These are phyloP conservation scores for Nannoperca obscura DNA, from an alignment of 2,797 vertebrate species.

Conservation along the genomic window DNA sequence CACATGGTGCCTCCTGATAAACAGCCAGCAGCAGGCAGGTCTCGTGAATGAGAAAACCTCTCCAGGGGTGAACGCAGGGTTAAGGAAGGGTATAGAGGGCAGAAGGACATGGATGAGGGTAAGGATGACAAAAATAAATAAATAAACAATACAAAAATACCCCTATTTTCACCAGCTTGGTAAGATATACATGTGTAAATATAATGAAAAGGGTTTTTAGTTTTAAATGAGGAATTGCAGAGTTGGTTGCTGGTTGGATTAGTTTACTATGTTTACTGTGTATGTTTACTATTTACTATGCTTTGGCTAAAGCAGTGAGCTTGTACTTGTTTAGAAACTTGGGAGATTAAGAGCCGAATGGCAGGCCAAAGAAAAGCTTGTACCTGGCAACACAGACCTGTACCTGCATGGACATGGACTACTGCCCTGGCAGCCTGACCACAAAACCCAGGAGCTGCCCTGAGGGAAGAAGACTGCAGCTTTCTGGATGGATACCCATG, in stretches of 20 bases:
- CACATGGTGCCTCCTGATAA: slow-evolving; percentile 81
- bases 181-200: slow-evolving; percentile 4
- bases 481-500: slow-evolving; percentile 48
- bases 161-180: slow-evolving; percentile 7
- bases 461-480: slow-evolving; percentile 57
- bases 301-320: slow-evolving; percentile 26
- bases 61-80: slow-evolving; percentile 61
- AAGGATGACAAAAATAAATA: neutral
- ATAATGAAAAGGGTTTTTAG: neutral
- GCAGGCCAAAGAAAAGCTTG: slow-evolving; percentile 43
- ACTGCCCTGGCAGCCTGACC: slow-evolving; percentile 61
- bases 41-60: slow-evolving; percentile 79
- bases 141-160: slow-evolving; percentile 14
- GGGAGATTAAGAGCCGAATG: slow-evolving; percentile 48
- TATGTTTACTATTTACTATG: slow-evolving; percentile 27
- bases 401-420: slow-evolving; percentile 62
- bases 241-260: slow-evolving; percentile 19
- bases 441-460: slow-evolving; percentile 59
- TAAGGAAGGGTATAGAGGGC: slow-evolving; percentile 44
- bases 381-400: slow-evolving; percentile 57
- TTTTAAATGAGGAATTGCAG: neutral
- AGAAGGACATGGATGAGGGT: slow-evolving; percentile 21
- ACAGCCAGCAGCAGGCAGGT: slow-evolving; percentile 79
- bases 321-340: slow-evolving; percentile 37
- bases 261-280: slow-evolving; percentile 35